phyloP scores from a whole-genome alignment of 2,797 vertebrate genomes.

The Bucorvus abyssinicus region DNA sequence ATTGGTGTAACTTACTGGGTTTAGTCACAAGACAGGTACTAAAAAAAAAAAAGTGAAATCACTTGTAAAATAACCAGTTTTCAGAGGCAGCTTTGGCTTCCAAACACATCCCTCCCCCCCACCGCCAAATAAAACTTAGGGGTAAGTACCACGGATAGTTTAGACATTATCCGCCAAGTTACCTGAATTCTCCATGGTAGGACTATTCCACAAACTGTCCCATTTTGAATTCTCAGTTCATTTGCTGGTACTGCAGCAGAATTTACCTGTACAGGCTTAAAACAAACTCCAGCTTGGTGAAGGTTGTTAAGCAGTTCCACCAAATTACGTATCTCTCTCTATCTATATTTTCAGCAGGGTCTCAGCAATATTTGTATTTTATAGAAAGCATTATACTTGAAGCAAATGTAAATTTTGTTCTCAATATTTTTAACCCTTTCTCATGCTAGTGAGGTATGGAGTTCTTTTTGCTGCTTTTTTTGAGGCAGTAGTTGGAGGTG shows the following conservation, averaged over 20 bases:
- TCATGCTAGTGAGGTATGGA: background rate
- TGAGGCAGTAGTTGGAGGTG: background rate
- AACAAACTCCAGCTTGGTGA: background rate
- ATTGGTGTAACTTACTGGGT: background rate
- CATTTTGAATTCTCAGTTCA: background rate
- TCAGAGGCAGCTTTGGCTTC: background rate
- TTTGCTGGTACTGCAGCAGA: background rate
- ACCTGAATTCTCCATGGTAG: background rate
- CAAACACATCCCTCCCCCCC: rapidly evolving
- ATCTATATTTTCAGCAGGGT: background rate
- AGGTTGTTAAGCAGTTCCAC: background rate
- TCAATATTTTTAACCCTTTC: background rate
- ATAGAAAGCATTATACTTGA: background rate
- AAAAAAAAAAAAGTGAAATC: background rate
- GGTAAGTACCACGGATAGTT: background rate
- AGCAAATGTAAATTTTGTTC: background rate
- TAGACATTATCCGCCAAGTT: background rate
- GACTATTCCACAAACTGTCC: background rate
- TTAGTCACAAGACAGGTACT: background rate
- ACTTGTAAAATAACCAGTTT: background rate
- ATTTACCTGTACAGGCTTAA: background rate
- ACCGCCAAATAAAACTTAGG: background rate
- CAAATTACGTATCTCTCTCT: background rate
- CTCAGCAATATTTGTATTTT: background rate
- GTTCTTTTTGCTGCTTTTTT: background rate